These are phyloP conservation scores for Apostichopus parvimensis DNA, from an alignment of 35 echinoderm and acorn worm species.

Conservation along the genomic window DNA sequence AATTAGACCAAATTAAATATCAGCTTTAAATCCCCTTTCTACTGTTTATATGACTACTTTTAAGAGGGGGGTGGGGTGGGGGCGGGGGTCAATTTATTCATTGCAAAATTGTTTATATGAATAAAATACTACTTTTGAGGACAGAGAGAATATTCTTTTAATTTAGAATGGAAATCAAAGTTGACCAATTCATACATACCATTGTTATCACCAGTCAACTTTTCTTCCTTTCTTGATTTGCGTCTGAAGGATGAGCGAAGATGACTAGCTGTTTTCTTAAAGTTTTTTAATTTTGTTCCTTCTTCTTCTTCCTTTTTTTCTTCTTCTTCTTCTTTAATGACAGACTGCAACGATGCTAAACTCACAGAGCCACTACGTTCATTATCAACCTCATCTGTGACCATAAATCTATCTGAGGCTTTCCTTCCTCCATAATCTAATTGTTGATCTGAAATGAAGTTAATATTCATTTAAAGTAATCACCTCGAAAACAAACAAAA, in stretches of 20 bases:
- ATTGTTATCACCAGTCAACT: not conserved
- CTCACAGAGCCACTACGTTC: not conserved
- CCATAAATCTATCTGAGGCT: not conserved
- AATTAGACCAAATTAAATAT: too few relatives aligned
- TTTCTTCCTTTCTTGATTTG: not conserved
- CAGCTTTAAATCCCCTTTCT: too few relatives aligned
- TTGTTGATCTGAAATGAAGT: constrained; percentile 2
- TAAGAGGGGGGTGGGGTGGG: too few relatives aligned
- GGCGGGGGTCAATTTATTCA: too few relatives aligned
- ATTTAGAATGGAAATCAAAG: too few relatives aligned
- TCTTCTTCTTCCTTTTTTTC: not conserved
- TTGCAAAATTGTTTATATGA: too few relatives aligned
- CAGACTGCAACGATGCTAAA: not conserved
- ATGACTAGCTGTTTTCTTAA: not conserved
- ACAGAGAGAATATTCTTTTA: too few relatives aligned
- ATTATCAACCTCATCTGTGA: not conserved
- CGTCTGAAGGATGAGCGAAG: not conserved
- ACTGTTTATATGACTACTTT: too few relatives aligned
- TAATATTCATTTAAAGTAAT: too few relatives aligned
- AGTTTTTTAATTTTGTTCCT: not conserved
- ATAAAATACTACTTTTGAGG: too few relatives aligned
- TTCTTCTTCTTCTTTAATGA: not conserved
- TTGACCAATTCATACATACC: not conserved
- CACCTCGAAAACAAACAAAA: too few relatives aligned
- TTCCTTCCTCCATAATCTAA: not conserved